Evolutionary conservation across 2,113 vertebrate genomes (phyloP).

Genomic region (Zapornia atra): DNA sequence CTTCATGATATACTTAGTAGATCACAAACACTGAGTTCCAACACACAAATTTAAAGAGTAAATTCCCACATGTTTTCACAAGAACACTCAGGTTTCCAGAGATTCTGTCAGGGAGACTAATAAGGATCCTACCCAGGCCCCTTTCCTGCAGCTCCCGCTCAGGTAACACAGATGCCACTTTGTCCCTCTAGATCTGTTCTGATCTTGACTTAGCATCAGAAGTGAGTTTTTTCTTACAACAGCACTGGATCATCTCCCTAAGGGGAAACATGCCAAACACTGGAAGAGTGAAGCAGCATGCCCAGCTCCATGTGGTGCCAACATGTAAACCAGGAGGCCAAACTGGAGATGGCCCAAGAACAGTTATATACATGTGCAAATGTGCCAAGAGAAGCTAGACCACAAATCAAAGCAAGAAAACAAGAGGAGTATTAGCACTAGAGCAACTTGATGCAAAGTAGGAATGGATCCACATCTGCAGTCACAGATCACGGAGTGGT

Average conservation of each 20-base stretch:
- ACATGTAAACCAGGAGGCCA: not conserved
- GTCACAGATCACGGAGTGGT: too few species aligned
- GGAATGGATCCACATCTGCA: not conserved
- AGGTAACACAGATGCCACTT: accelerated
- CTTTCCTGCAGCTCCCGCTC: not conserved
- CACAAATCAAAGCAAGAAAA: not conserved
- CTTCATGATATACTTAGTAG: not conserved
- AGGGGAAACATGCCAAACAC: not conserved
- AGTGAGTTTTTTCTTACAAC: not conserved
- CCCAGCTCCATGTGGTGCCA: not conserved
- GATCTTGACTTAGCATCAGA: not conserved
- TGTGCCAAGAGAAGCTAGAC: not conserved
- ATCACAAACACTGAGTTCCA: not conserved
- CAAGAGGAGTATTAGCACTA: not conserved
- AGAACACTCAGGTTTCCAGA: not conserved
- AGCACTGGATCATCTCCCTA: not conserved
- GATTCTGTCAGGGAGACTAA: not conserved
- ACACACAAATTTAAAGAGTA: not conserved
- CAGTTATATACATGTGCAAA: not conserved
- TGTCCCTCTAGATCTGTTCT: not conserved
- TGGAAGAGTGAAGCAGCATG: not conserved
- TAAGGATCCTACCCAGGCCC: not conserved
- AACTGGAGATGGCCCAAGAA: not conserved
- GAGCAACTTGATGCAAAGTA: accelerated
- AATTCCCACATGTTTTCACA: not conserved